phyloP scores from a whole-genome alignment of 2,888 invertebrate genomes.

The Erynnis tages region DNA sequence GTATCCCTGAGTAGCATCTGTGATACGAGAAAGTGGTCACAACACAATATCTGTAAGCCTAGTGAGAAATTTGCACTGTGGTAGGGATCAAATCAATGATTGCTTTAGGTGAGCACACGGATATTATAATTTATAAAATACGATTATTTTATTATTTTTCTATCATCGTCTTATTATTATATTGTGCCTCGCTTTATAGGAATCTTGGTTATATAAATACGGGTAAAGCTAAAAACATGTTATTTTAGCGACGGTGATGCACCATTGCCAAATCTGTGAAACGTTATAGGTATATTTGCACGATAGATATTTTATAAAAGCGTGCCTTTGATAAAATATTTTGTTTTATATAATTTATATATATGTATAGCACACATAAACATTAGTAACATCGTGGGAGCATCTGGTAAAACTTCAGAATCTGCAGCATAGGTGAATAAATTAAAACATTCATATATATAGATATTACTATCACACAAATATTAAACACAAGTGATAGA shows the following conservation, averaged over 20 bases:
- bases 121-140: slow-evolving; percentile 39
- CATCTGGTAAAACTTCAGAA: slow-evolving; percentile 19
- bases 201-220: slow-evolving; percentile 15
- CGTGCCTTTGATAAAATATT: slow-evolving; percentile 37
- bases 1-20: slow-evolving; percentile 73
- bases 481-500: not conserved
- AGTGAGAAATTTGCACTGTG: slow-evolving; percentile 72
- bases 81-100: slow-evolving; percentile 59
- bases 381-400: slow-evolving; percentile 16
- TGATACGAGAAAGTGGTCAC: slow-evolving; percentile 77
- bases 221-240: slow-evolving; percentile 11
- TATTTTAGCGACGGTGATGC: slow-evolving; percentile 20
- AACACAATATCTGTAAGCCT: slow-evolving; percentile 75
- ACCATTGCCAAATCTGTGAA: slow-evolving; percentile 17
- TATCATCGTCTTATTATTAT: slow-evolving; percentile 49
- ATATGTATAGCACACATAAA: slow-evolving; percentile 27
- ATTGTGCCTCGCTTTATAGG: slow-evolving; percentile 25
- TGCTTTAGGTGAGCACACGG: slow-evolving; percentile 65
- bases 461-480: not conserved
- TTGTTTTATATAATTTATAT: slow-evolving; percentile 16
- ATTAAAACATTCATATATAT: slow-evolving; percentile 7
- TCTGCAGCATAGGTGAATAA: slow-evolving; percentile 18
- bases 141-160: slow-evolving; percentile 55
- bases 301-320: slow-evolving; percentile 38
- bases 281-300: slow-evolving; percentile 23